Evolutionary conservation across 1,140 invertebrate species (phyloP), one percentile per base, ranked within the genome.

Genomic region (Probaryconus sp.): DNA sequence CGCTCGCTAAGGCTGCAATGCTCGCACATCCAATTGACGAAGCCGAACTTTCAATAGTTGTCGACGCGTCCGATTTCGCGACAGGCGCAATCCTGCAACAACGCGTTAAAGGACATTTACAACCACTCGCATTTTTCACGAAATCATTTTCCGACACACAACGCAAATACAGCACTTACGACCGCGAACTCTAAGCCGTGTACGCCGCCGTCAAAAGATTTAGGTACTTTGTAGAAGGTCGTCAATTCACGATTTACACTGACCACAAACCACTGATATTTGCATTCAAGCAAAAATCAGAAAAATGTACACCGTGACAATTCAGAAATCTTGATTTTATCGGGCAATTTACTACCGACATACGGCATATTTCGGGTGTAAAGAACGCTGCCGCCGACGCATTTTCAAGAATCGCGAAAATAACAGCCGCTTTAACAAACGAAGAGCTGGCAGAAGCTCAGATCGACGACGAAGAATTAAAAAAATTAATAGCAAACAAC

Each of bases 291-390:
- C 26, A 45, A 26, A 64, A 51, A 0, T 11, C 1, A 3, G 18
- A 48, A 7, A 35, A 67, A 14, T 20, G 16, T 3, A 7, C 50
- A 10, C 42, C 76, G 9, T 10, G 71, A 3, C 78, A 70, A 31
- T 72, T 70, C 35, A 56, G 53, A 11, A 75, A 88, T 17, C 31
- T 87, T 0, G 78, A 87, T 48, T 85, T 67, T 16, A 83, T 88
- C 6, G 51, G 65, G 1, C 81, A 87, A 70, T 86, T 83, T 56
- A 77, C 81, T 0, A 84, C 78, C 0, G 74, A 85, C 40, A 81
- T 87, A 21, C 33, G 64, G 10, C 68, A 85, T 31, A 73, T 88
- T 13, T 5, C 67, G 0, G 83, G 86, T 1, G 45, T 63, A 1
- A 30, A 78, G 0, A 87, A 88, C 31, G 38, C 76, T 1, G 70